Percentiles rank a stretch among this genome's conserved stretches.
phyloP scores from a whole-genome alignment of 2,113 vertebrate species.

The Hippocampus mohnikei region DNA sequence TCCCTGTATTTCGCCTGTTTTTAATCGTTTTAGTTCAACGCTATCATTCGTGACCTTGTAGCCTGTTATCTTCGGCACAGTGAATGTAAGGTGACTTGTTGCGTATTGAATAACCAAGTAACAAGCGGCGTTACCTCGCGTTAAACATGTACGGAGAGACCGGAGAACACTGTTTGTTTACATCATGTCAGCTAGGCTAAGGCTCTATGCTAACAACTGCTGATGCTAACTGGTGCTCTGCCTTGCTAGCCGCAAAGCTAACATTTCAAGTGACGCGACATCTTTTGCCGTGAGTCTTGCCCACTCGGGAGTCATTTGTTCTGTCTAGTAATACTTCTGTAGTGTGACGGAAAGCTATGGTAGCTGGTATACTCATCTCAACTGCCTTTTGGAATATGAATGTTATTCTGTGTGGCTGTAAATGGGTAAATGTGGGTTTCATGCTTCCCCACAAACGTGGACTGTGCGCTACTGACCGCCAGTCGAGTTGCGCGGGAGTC shows the following conservation, averaged over 20 bases:
- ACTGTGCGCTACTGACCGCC: not conserved
- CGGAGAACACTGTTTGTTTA: slow-evolving; percentile 31
- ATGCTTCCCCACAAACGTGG: too few species aligned
- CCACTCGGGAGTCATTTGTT: not conserved
- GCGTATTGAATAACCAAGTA: not conserved
- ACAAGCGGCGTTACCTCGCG: not conserved
- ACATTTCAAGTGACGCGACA: not conserved
- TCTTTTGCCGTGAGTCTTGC: not conserved
- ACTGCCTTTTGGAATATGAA: not conserved
- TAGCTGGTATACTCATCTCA: not conserved
- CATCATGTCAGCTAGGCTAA: slow-evolving; percentile 24
- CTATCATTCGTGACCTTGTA: slow-evolving; percentile 51
- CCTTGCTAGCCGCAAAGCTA: slow-evolving; percentile 14
- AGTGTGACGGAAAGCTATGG: not conserved
- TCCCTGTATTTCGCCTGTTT: not conserved
- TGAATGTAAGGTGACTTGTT: not conserved
- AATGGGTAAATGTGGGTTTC: not conserved
- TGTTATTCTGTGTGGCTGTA: not conserved
- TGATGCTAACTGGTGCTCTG: slow-evolving; percentile 6
- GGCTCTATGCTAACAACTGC: not conserved
- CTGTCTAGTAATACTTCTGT: not conserved
- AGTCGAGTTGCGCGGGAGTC: slow-evolving; percentile 62
- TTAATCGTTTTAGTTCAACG: not conserved
- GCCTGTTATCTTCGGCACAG: slow-evolving; percentile 19
- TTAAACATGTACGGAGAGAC: not conserved